A percentile compares a stretch with the other conserved stretches of the same genome.
These are phyloP conservation scores for Nipponia nippon DNA, from an alignment of 2,113 vertebrate species.

Conservation along the genomic window DNA sequence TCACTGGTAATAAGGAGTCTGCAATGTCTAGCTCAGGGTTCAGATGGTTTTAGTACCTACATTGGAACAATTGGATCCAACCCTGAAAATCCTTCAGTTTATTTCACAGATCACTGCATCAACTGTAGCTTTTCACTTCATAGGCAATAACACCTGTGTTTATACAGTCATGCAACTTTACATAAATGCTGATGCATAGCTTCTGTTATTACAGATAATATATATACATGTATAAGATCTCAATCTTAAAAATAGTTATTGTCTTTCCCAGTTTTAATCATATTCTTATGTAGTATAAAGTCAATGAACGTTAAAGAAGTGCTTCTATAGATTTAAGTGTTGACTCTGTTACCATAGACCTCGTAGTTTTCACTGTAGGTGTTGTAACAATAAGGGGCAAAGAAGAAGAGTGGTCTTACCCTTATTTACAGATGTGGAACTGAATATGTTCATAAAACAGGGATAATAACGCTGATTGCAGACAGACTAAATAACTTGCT, in stretches of 20 bases:
- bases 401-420: not conserved
- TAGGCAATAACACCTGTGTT: fast-evolving
- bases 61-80: not conserved
- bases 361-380: not conserved
- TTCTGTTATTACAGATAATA: not conserved
- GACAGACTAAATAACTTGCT: not conserved
- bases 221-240: not conserved
- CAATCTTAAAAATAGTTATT: not conserved
- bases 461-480: not conserved
- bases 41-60: not conserved
- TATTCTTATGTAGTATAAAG: not conserved
- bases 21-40: not conserved
- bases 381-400: not conserved
- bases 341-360: not conserved
- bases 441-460: not conserved
- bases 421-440: not conserved
- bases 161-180: not conserved
- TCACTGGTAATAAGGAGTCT: not conserved
- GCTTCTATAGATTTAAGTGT: not conserved
- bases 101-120: not conserved
- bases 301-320: not conserved
- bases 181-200: not conserved
- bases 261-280: not conserved
- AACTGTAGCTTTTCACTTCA: not conserved
- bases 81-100: not conserved